Base-by-base conservation (phyloP, 2,888 invertebrate species). In the Mythimna albipuncta region DNA sequence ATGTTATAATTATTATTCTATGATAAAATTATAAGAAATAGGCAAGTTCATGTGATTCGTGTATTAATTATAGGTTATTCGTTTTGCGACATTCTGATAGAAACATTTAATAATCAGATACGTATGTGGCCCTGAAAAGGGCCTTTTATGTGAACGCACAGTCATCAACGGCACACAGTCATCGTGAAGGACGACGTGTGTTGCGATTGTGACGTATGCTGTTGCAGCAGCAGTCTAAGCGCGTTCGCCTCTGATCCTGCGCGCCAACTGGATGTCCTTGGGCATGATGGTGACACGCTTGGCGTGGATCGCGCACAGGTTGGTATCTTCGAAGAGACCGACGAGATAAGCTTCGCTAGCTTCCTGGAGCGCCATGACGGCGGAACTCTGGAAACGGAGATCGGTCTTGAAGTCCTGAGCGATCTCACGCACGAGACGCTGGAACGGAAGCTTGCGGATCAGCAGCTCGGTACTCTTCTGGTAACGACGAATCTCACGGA, bases 241-340 rank as follows among this genome's bases (percentile, higher is more conserved):
- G 95, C 99, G 98, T 96, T 99, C 99, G 87, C 99, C 99, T 92
- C 99, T 98, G 96, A 99, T 99, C 97, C 99, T 98, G 93, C 99
- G 98, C 79, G 99, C 99, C 94, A 99, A 97, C 96, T 99, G 99
- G 91, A 99, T 99, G 94, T 99, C 99, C 96, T 99, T 99, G 88
- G 99, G 99, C 99, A 99, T 99, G 95, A 99, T 99, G 86, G 99
- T 99, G 72, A 99, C 99, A 44, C 44, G 44, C 44, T 44, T 44
- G 13, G 44, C 44, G 44, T 44, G 44, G 11, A 44, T 44, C 44
- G 90, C 99, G 97, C 99, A 99, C 97, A 99, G 97, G 96, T 99
- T 99, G 87, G 99, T 99, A 96, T 99, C 99, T 97, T 99, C 99
- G 95, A 99, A 99, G 73, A 99, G 97, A 84, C 99, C 99, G 80